phyloP scores from a whole-genome alignment of 2,113 vertebrate genomes.

The Eretmochelys imbricata region DNA sequence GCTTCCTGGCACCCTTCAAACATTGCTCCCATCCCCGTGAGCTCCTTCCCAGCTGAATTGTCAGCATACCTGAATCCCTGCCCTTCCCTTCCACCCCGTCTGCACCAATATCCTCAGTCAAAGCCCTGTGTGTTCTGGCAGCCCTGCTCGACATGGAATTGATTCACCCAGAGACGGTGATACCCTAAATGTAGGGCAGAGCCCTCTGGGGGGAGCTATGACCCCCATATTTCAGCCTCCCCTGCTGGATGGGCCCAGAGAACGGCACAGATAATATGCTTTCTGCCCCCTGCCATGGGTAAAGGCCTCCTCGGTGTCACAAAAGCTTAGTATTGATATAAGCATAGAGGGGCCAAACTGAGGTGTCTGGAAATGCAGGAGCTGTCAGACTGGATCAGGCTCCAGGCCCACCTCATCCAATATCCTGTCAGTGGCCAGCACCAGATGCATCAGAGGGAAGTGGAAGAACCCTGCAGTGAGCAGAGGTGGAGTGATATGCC shows the following conservation, averaged over 20 bases:
- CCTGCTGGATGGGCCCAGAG: neutral
- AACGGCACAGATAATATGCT: neutral
- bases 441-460: neutral
- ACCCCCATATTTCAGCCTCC: neutral
- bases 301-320: neutral
- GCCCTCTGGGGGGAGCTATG: neutral
- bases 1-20: neutral
- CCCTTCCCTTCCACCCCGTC: neutral
- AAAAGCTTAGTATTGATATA: neutral
- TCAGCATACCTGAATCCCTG: neutral
- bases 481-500: neutral
- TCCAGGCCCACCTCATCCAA: neutral
- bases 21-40: neutral
- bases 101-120: neutral
- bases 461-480: too few species aligned
- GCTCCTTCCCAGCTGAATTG: neutral
- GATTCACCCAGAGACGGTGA: accelerated
- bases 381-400: neutral
- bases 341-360: neutral
- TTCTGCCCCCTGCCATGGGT: neutral
- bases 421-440: neutral
- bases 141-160: neutral
- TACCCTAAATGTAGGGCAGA: neutral
- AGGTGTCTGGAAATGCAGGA: neutral
- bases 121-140: neutral